Conservation (phyloP, 2,888 invertebrate species). For the Catocala fraxini region DNA sequence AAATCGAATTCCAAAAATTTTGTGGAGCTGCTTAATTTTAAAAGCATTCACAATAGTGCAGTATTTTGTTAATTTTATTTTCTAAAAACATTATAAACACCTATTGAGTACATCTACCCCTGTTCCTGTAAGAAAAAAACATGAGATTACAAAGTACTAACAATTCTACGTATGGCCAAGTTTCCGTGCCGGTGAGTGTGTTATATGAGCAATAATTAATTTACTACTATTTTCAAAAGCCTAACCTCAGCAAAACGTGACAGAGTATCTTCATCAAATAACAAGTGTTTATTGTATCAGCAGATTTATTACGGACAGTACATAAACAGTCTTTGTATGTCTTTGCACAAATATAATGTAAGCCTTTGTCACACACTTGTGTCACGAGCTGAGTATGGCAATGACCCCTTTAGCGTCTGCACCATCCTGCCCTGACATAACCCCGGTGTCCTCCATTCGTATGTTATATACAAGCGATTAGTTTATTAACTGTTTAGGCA, state of each 20-base stretch:
- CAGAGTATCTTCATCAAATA: constrained; percentile 9
- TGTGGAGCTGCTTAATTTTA: too few species aligned
- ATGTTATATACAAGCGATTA: neutral
- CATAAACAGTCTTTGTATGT: constrained; percentile 9
- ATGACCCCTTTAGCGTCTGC: constrained; percentile 2
- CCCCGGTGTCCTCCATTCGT: neutral
- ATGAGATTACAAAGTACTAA: too few species aligned
- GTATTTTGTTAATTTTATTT: too few species aligned
- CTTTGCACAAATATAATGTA: constrained; percentile 1
- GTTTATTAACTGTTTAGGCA: too few species aligned
- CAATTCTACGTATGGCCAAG: too few species aligned
- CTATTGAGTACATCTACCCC: too few species aligned
- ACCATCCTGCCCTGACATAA: neutral
- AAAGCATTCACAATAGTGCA: too few species aligned
- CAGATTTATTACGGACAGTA: constrained; percentile 26
- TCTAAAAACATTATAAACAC: too few species aligned
- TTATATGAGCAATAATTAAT: too few species aligned
- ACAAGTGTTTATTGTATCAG: constrained; percentile 23
- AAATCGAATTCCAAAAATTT: too few species aligned
- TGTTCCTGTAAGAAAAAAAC: too few species aligned
- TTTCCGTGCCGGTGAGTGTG: too few species aligned
- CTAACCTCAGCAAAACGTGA: constrained; percentile 25
- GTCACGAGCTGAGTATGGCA: neutral
- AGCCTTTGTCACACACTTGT: constrained; percentile 1
- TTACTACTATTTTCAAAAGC: neutral